Evolutionary conservation across 2,888 invertebrate species (phyloP), one percentile per base, ranked within the genome.

Genomic region (Himalopsyche tibetana): DNA sequence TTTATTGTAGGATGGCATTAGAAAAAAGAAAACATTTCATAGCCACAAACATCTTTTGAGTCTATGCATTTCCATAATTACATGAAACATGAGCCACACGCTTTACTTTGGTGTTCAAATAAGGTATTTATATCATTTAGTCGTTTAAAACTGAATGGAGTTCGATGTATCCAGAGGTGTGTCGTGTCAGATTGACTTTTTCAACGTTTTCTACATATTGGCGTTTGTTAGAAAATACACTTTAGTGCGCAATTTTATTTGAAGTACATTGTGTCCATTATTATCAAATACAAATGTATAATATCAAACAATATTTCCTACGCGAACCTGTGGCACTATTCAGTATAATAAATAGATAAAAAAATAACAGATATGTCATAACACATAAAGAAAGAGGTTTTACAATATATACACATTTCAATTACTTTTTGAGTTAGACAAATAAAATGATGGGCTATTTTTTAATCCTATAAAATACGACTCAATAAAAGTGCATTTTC

Each of bases 401-500:
- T 9, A 28, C 74, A 36, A 36, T 74, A 74, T 36, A 74, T 74
- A 38, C 12, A 74, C 74, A 74, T 12, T 74, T 38, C 11, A 63
- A 19, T 19, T 63, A 63, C 28, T 19, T 63, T 19, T 63, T 63
- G 63, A 19, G n/a, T 63, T 63, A 3, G 19, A 74, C 15, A 74
- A 74, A 74, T 12, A 74, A 74, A 38, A 74, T 12, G 15, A 19
- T 36, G 74, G 74, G 28, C 15, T 36, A 74, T 12, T 74, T 74
- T 15, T 74, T 74, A 74, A 74, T 74, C 74, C 74, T 74, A 74
- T 74, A 74, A 74, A 74, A 74, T 36, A 74, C 36, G 74, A 74
- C 74, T 74, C 74, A 74, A 80, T 80, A 80, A 80, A 80, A 80
- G 80, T 80, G 80, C 80, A 80, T 45, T 80, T 42, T 74, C 74